These are phyloP conservation scores for Napeogenes inachia DNA, from an alignment of 2,888 invertebrate species.

Conservation along the genomic window DNA sequence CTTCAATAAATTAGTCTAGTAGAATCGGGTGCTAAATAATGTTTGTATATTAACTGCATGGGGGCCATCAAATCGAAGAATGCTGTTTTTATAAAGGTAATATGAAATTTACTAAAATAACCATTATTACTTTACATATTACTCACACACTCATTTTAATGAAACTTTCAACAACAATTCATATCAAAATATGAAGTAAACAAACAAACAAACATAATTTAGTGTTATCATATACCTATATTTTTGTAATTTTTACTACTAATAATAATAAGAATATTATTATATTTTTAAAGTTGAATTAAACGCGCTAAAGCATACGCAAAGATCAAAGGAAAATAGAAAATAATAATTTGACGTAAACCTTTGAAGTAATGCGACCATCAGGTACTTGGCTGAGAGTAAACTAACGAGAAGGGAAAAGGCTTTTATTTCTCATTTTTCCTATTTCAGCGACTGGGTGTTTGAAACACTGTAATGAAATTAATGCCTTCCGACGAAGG, in stretches of 20 bases:
- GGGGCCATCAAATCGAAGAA: constrained; percentile 71
- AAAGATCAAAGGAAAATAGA: constrained; percentile 3
- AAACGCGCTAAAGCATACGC: background rate
- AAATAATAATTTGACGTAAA: constrained; percentile 15
- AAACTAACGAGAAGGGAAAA: constrained; percentile 15
- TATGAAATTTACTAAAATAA: constrained; percentile 18
- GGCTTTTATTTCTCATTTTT: constrained; percentile 10
- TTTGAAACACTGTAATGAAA: constrained; percentile 3
- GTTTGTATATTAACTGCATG: constrained; percentile 59
- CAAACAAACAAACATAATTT: too few species aligned
- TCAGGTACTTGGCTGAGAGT: constrained; percentile 16
- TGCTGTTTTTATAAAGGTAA: constrained; percentile 61
- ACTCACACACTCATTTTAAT: too few species aligned
- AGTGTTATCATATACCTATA: too few species aligned
- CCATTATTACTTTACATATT: too few species aligned
- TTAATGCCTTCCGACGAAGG: too few species aligned
- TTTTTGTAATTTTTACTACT: too few species aligned
- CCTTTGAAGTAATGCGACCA: constrained; percentile 16
- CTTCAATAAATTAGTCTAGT: constrained; percentile 19
- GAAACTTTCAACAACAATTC: too few species aligned
- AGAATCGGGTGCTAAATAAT: constrained; percentile 31
- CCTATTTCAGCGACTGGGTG: constrained; percentile 1
- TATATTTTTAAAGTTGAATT: background rate
- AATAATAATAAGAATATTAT: too few species aligned
- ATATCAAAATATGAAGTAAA: too few species aligned